phyloP scores from a whole-genome alignment of 2,888 invertebrate genomes.

The Norana najaformis region DNA sequence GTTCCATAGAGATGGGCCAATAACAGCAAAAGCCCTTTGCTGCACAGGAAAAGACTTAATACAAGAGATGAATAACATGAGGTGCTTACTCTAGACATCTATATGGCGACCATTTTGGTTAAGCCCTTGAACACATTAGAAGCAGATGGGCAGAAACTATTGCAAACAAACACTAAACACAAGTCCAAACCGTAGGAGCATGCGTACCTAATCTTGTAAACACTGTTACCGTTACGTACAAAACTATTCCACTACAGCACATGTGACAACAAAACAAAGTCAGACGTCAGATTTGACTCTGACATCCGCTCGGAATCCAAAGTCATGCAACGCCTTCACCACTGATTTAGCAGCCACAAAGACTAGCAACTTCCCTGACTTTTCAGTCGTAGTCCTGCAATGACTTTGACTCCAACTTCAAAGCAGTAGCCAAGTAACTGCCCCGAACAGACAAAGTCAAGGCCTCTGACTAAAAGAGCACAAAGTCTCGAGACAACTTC shows the following conservation, averaged over 20 bases:
- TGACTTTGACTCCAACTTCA: neutral
- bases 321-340: neutral
- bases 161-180: neutral
- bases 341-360: too few species aligned
- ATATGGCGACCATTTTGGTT: neutral
- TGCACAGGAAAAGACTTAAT: too few species aligned
- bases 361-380: too few species aligned
- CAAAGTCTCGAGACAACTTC: neutral
- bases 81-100: neutral
- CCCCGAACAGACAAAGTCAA: neutral
- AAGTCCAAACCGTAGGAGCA: neutral
- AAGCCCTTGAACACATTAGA: neutral
- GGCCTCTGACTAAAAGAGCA: neutral
- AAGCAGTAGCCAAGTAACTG: neutral
- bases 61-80: too few species aligned
- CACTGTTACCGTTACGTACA: neutral
- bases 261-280: neutral
- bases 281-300: neutral
- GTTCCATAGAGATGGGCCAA: too few species aligned
- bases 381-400: too few species aligned
- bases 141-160: neutral
- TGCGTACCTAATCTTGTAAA: neutral
- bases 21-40: too few species aligned
- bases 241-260: neutral
- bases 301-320: neutral